Evolutionary conservation across 1,140 invertebrate species (phyloP), one percentile per base, ranked within the genome.

Genomic region (Hylyphantes graminicola): DNA sequence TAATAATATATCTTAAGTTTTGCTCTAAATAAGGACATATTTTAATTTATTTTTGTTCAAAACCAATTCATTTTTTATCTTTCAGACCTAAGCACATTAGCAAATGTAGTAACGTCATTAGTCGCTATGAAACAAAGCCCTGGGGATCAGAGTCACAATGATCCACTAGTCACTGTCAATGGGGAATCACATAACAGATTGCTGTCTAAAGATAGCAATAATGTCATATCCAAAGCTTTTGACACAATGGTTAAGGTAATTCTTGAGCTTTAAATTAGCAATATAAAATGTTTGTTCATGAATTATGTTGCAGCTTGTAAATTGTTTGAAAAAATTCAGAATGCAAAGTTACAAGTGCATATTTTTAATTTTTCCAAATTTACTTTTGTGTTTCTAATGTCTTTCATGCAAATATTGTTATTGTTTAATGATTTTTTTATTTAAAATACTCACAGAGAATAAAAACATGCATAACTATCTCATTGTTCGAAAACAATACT

Each of bases 201-300:
- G 35, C 91, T 92, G 68, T 92, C 93, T 10, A 90, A 93, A 87
- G 93, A 94, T 85, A 93, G 93, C 87, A 91, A 92, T 72, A 81
- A 81, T 21, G 88, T 94, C 6, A 94, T 95, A 85, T 93, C 93
- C 59, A 93, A 93, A 90, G 94, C 94, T 9, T 92, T 96, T 89
- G 94, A 95, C 86, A 92, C 93, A 78, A 93, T 95, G 89, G 93
- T 94, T 51, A 94, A 93, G 89, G 91, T 93, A 90, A 53, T 7
- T 0, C n/a, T 4, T 67, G 5, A 35, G 35, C 35, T 35, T 35
- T 35, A 35, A 35, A 35, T 35, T 35, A 35, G 35, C 35, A 35
- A 35, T 35, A 35, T 2, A 35, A 5, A 35, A 35, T 35, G 35
- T 35, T 35, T n/a, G n/a, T 11, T 72, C 48, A 72, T 12, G 65